Base-by-base conservation (phyloP, 92 coral and sea anemone species). In the Epizoanthus fatuus region DNA sequence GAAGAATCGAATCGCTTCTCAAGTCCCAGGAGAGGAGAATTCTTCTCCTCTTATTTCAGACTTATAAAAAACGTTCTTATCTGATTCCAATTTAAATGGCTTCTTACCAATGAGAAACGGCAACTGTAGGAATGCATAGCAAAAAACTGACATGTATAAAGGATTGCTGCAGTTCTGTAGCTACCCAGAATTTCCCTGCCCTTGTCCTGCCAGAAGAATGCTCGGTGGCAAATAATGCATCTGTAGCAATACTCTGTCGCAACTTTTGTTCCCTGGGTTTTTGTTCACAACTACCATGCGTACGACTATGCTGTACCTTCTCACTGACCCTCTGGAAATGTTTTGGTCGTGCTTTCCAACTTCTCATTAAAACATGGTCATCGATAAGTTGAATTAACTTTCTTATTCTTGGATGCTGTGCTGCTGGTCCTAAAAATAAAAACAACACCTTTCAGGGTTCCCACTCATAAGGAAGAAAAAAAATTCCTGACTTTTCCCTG, bases 361-460 rank as follows among this genome's bases (percentile, higher is more conserved):
- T 25, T 42, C 70, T 60, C 53, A 12, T 60, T 56, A 4, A 60
- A 59, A 55, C 44, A 16, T 5, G 54, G 20, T 77, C 53, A 77
- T n/a, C 82, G 82, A n/a, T 15, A 39, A 59, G 57, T 60, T 39
- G 68, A 59, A 77, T 77, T 77, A 22, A 42, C 42, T 77, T 60
- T 77, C 57, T 77, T 77, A 55, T 20, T 77, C 63, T 60, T 77
- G 12, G 82, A 77, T 15, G 82, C 4, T 44, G 82, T 13, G n/a
- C 82, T 67, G 38, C 53, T 60, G 1, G 57, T 20, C 47, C 82
- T 77, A 38, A 16, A 68, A 68, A 70, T 47, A 70, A 22, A 40
- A 38, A 13, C 17, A 13, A 20, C 3, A 19, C 2, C 35, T 29
- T 29, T 29, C 35, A 22, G 25, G 25, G 25, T 22, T 22, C 25